These are phyloP conservation scores for Brachypodius melanocephalos DNA, from an alignment of 2,113 vertebrate species.

Conservation along the genomic window DNA sequence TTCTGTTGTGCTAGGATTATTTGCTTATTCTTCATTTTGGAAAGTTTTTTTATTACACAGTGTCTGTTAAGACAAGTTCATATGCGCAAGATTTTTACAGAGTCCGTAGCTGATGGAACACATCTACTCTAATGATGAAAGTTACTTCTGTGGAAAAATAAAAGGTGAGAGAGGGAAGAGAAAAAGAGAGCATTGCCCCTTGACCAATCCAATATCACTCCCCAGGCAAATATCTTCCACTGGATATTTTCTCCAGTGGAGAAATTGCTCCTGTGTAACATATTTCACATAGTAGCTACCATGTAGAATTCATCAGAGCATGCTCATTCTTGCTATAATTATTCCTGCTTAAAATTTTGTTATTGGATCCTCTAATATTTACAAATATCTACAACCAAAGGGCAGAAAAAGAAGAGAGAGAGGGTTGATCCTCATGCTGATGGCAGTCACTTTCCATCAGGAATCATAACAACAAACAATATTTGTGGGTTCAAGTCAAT, in stretches of 20 bases:
- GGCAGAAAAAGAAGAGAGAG: neutral
- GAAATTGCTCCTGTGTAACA: neutral
- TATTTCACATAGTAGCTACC: neutral
- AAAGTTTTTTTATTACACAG: neutral
- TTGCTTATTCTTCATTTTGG: neutral
- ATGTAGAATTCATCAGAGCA: rapidly evolving
- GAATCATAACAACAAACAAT: neutral
- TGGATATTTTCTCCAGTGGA: no score
- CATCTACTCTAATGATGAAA: neutral
- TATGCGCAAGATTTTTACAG: neutral
- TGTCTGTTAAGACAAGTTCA: neutral
- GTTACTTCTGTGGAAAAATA: neutral
- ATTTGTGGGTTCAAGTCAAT: neutral
- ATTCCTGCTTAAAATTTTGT: neutral
- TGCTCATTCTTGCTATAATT: neutral
- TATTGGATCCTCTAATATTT: neutral
- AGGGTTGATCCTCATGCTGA: neutral
- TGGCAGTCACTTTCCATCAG: neutral
- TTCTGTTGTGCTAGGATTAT: neutral
- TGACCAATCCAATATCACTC: neutral
- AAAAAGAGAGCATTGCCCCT: neutral
- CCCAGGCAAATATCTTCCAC: neutral
- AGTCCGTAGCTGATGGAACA: no score
- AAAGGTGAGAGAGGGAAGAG: neutral
- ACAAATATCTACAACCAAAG: neutral